Evolutionary conservation across 2,113 vertebrate species (phyloP), one percentile per base, ranked within the genome.

Genomic region (Gulo gulo): DNA sequence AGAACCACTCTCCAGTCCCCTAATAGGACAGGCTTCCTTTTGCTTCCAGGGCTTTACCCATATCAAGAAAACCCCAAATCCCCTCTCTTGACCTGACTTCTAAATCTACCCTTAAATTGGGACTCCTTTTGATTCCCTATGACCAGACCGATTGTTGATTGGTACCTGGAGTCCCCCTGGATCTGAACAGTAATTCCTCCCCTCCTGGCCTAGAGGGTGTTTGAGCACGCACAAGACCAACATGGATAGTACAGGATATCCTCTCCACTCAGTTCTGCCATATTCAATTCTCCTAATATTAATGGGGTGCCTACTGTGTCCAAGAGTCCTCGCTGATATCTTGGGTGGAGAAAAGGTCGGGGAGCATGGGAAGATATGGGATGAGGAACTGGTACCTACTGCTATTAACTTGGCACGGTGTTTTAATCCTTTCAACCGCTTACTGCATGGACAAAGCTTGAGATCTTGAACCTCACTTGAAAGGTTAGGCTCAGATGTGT

Each of bases 381-480:
- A 18, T 20, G 18, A 63, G 47, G 31, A 94, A 47, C 23, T 55
- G 31, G 1, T 85, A 13, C 14, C 42, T 55, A 45, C 67, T 24
- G 84, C 42, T 63, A 2, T 31, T 80, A 80, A 81, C 12, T 42
- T 55, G 57, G 39, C 20, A 20, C 18, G 11, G 8, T 34, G 12
- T 45, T 1, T n/a, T 71, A 52, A 18, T 96, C 78, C 76, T 96
- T 84, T 83, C 80, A 74, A 67, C 45, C 10, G 76, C 11, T 47
- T 39, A 57, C n/a, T 7, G 2, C 29, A 45, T 7, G 67, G 6
- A 59, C 39, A 82, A 82, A 76, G 39, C 18, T 23, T 59, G 16
- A 36, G 26, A 36, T 50, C 34, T n/a, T 69, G 47, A 20, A 39
- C 55, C 55, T 86, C 47, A 7, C 29, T 50, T 50, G 73, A 65